Percentiles rank a stretch among this genome's conserved stretches.
These are phyloP conservation scores for Plebejus anna DNA, from an alignment of 2,888 invertebrate species.

Conservation along the genomic window DNA sequence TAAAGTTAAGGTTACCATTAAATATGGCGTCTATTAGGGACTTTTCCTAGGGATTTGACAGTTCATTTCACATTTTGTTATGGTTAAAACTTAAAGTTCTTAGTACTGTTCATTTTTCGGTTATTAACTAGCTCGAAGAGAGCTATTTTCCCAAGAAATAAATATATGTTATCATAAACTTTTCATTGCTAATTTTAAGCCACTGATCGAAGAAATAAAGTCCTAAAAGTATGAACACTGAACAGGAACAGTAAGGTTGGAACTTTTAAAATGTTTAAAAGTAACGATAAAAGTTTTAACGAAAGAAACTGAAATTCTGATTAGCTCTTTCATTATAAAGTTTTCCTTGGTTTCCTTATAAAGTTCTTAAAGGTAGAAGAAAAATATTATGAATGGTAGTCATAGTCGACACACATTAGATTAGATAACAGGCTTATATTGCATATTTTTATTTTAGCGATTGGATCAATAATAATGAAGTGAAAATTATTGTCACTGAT, in stretches of 20 bases:
- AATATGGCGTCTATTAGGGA: no score
- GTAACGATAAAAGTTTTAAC: conserved; percentile 19
- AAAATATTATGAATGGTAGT: not conserved
- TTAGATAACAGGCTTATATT: no score
- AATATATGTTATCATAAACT: not conserved
- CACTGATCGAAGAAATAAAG: not conserved
- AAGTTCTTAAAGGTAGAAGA: not conserved
- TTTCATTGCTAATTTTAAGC: not conserved
- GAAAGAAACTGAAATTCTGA: conserved; percentile 11
- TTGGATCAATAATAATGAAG: no score
- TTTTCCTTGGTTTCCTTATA: not conserved
- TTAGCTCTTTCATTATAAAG: conserved; percentile 19
- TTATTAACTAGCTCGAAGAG: no score
- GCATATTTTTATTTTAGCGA: no score
- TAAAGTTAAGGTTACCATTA: no score
- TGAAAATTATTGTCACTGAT: no score
- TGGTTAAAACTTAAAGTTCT: no score
- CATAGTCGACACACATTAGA: not conserved
- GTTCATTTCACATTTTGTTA: no score
- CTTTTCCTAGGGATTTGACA: no score
- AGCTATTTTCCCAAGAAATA: not conserved
- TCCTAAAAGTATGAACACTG: not conserved
- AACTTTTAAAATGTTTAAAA: not conserved
- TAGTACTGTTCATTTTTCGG: no score
- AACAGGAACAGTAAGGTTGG: conserved; percentile 4